A percentile compares a stretch with the other conserved stretches of the same genome.
Conservation (phyloP, 2,113 vertebrate genomes). For the Bujurquina vittata region DNA sequence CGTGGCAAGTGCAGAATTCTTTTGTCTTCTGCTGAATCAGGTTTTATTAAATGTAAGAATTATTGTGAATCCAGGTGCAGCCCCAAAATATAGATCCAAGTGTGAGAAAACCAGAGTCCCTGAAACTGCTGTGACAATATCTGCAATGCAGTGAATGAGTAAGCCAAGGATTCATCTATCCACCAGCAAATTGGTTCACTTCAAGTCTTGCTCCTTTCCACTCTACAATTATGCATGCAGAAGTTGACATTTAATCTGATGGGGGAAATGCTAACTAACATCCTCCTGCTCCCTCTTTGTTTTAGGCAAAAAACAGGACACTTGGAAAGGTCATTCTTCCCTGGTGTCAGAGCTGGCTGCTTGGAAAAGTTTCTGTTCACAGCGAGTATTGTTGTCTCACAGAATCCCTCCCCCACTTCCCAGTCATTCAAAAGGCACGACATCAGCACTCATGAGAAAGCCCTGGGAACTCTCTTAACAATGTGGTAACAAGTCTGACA, state of each 20-base stretch:
- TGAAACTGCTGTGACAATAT: conserved; percentile 26
- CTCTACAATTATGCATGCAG: conserved; percentile 76
- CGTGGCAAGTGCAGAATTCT: conserved; percentile 20
- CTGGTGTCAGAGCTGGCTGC: too few relatives aligned
- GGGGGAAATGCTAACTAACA: conserved; percentile 74
- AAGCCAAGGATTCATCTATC: conserved; percentile 38
- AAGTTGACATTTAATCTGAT: conserved; percentile 78
- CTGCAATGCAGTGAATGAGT: conserved; percentile 62
- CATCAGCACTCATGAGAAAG: conserved; percentile 32
- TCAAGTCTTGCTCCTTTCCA: conserved; percentile 47
- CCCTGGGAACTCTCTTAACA: conserved; percentile 47
- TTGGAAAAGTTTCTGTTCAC: conserved; percentile 62
- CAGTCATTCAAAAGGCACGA: conserved; percentile 53
- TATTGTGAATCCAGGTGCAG: conserved; percentile 9
- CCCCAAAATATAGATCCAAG: not conserved
- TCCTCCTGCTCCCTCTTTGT: conserved; percentile 71
- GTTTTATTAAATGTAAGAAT: conserved; percentile 24
- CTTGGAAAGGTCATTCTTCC: conserved; percentile 77
- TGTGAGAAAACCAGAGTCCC: conserved; percentile 12
- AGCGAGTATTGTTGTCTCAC: conserved; percentile 60
- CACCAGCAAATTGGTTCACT: conserved; percentile 60
- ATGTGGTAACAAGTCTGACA: conserved; percentile 34
- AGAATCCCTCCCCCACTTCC: conserved; percentile 30
- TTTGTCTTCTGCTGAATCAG: conserved; percentile 47
- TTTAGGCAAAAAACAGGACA: conserved; percentile 72